Evolutionary conservation across 2,888 invertebrate species (phyloP).

Genomic region (Lypha dubia): DNA sequence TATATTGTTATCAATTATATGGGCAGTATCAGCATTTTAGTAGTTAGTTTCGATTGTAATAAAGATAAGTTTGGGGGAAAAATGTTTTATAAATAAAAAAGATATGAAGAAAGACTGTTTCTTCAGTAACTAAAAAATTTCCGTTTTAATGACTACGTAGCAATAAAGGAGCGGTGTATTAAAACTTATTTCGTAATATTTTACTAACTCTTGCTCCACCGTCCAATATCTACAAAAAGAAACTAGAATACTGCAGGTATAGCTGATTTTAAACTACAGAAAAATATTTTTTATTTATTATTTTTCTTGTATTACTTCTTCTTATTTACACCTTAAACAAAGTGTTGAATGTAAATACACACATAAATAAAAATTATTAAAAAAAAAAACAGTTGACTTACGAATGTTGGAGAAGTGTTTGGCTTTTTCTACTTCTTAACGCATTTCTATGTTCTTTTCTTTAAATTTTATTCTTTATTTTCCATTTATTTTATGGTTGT

Average conservation of each 20-base stretch:
- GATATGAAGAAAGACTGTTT: no score
- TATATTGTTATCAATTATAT: no score
- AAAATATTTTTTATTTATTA: constrained; percentile 28
- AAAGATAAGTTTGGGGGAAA: no score
- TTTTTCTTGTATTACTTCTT: constrained; percentile 48
- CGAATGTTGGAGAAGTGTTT: background rate
- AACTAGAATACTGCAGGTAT: background rate
- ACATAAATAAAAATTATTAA: constrained; percentile 37
- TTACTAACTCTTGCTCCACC: constrained; percentile 3
- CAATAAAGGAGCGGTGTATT: no score
- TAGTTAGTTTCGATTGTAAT: no score
- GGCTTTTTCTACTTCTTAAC: constrained; percentile 2
- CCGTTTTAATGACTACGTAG: no score
- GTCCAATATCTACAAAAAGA: background rate
- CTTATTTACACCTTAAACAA: constrained; percentile 63
- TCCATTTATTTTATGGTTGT: background rate
- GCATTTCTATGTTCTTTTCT: constrained; percentile 49
- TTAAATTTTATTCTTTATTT: constrained; percentile 30
- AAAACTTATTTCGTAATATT: background rate
- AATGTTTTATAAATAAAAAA: no score
- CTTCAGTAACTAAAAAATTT: no score
- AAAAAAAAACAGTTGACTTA: constrained; percentile 30
- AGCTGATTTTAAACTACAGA: background rate
- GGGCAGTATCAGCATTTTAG: no score
- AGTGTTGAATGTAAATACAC: constrained; percentile 60